These are phyloP conservation scores for Psilopsiagon aurifrons DNA, from an alignment of 2,113 vertebrate species.

Conservation along the genomic window DNA sequence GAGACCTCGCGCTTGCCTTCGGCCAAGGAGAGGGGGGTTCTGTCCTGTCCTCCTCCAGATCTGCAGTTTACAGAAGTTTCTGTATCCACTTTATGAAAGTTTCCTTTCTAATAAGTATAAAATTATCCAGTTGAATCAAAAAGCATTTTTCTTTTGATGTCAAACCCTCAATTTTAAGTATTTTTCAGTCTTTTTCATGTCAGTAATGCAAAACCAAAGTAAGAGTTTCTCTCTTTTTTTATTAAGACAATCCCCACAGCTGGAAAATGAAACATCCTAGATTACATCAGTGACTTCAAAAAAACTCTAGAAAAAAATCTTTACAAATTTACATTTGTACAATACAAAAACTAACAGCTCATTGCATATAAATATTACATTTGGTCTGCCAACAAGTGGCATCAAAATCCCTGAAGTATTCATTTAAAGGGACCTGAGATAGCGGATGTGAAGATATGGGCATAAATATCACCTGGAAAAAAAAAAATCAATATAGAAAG, in stretches of 20 bases:
- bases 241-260: slow-evolving; percentile 72
- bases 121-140: background rate
- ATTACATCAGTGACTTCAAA: slow-evolving; percentile 71
- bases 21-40: background rate
- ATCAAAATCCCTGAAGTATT: slow-evolving; percentile 80
- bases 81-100: background rate
- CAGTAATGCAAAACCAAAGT: slow-evolving; percentile 46
- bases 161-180: background rate
- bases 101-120: background rate
- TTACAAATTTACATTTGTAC: slow-evolving; percentile 78
- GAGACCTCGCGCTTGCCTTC: rapidly evolving
- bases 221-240: slow-evolving; percentile 43
- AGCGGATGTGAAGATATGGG: slow-evolving; percentile 65
- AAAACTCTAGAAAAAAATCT: slow-evolving; percentile 71
- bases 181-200: background rate
- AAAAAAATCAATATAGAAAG: slow-evolving; percentile 52
- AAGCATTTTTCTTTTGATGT: background rate
- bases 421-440: slow-evolving; percentile 78
- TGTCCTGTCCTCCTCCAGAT: rapidly evolving
- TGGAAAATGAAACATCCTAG: slow-evolving; percentile 74
- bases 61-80: background rate
- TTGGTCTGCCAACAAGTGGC: slow-evolving; percentile 76
- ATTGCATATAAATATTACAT: slow-evolving; percentile 83
- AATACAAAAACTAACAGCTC: slow-evolving; percentile 77
- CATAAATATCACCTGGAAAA: slow-evolving; percentile 61